Evolutionary conservation across 1,140 invertebrate genomes (phyloP).

Genomic region (Zophobas morio): DNA sequence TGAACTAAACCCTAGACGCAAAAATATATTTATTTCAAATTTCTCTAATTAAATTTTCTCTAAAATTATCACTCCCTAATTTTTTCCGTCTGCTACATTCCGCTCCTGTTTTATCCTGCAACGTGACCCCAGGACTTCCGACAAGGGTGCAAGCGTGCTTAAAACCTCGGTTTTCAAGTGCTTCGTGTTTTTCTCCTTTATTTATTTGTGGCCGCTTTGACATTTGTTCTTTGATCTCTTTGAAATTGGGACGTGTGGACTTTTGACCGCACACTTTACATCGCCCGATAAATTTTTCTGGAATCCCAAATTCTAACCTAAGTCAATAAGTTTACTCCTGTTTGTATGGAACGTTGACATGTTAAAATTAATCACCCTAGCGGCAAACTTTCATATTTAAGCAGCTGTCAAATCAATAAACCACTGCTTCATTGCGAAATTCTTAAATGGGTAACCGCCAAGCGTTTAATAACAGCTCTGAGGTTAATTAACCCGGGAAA

Average conservation of each 20-base stretch:
- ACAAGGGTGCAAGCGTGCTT: slow-evolving; percentile 13
- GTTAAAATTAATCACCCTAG: slow-evolving; percentile 20
- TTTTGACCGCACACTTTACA: slow-evolving; percentile 26
- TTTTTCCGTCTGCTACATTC: background rate
- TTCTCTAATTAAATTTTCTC: background rate
- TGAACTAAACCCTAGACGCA: too few relatives aligned
- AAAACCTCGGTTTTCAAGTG: slow-evolving; percentile 30
- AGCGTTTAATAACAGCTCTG: slow-evolving; percentile 3
- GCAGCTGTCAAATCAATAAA: slow-evolving; percentile 23
- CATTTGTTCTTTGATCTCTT: slow-evolving; percentile 38
- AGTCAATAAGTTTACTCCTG: background rate
- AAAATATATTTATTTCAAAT: too few relatives aligned
- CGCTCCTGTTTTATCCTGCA: slow-evolving; percentile 15
- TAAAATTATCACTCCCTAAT: background rate
- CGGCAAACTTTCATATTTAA: background rate
- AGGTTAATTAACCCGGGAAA: slow-evolving; percentile 31
- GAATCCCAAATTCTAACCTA: slow-evolving; percentile 7
- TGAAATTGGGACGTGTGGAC: slow-evolving; percentile 32
- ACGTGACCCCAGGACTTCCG: slow-evolving; percentile 1
- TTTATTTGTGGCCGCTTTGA: slow-evolving; percentile 36
- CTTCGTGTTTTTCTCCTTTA: slow-evolving; percentile 27
- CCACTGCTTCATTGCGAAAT: background rate
- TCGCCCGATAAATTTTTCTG: slow-evolving; percentile 8
- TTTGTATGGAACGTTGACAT: background rate
- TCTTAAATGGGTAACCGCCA: background rate